Evolutionary conservation across 2,113 vertebrate genomes (phyloP).

Genomic region (Odontophorus gujanensis): DNA sequence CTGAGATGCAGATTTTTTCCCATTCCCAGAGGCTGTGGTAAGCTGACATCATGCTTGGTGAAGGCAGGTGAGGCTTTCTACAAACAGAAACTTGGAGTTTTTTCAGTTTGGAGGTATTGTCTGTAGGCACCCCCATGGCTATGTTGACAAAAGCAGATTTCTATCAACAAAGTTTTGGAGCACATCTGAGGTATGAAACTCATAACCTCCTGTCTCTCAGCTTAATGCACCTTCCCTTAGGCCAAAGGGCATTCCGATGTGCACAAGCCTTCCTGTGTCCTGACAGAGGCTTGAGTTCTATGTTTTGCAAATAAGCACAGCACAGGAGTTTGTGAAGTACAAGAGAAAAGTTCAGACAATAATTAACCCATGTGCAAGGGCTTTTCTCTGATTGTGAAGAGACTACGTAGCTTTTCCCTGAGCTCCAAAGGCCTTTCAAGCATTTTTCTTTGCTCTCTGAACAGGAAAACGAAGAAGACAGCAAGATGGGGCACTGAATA

Average conservation of each 20-base stretch:
- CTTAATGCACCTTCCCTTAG: not conserved
- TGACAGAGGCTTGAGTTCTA: not conserved
- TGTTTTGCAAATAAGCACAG: slow-evolving; percentile 39
- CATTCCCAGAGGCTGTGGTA: not conserved
- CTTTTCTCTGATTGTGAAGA: not conserved
- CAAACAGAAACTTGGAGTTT: slow-evolving; percentile 63
- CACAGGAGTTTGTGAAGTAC: not conserved
- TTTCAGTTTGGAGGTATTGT: slow-evolving; percentile 11
- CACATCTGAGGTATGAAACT: not conserved
- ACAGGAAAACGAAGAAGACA: not conserved
- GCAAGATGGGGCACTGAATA: not conserved
- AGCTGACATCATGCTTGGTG: not conserved
- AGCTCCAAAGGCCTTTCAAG: not conserved
- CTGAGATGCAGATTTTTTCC: not conserved
- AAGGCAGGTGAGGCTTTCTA: slow-evolving; percentile 36
- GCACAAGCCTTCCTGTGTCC: not conserved
- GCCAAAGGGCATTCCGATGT: not conserved
- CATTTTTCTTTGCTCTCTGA: not conserved
- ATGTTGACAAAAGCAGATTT: slow-evolving; percentile 60
- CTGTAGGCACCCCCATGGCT: not conserved
- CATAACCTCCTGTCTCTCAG: not conserved
- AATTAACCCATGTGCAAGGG: not conserved
- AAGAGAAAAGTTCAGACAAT: not conserved
- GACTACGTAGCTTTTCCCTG: not conserved
- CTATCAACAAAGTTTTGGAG: slow-evolving; percentile 63